These are phyloP conservation scores for Lophius piscatorius DNA, from an alignment of 2,113 vertebrate species.

Conservation along the genomic window DNA sequence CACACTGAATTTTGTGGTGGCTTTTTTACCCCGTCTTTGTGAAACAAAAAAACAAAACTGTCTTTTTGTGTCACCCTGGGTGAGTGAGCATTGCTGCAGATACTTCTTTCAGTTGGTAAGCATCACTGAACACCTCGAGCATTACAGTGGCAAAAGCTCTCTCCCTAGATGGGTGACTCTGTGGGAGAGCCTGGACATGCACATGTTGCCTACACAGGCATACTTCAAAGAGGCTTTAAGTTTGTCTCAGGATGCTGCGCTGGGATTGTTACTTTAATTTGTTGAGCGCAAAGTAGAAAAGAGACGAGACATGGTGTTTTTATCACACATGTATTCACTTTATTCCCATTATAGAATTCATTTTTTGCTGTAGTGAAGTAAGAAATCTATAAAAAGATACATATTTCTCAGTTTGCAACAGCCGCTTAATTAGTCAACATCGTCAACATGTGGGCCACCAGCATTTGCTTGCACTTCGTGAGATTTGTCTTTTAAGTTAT, in stretches of 20 bases:
- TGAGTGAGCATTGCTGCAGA: slow-evolving; percentile 37
- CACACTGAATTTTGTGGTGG: slow-evolving; percentile 7
- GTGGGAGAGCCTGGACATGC: slow-evolving; percentile 36
- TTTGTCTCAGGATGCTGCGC: slow-evolving; percentile 10
- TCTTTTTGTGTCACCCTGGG: slow-evolving; percentile 25
- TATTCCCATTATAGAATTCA: background rate
- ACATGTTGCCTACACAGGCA: slow-evolving; percentile 43
- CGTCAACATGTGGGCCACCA: slow-evolving; percentile 14
- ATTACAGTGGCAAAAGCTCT: slow-evolving; percentile 41
- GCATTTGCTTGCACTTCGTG: slow-evolving; percentile 14
- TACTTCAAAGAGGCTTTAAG: slow-evolving; percentile 47
- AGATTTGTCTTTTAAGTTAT: slow-evolving; percentile 25
- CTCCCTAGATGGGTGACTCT: slow-evolving; percentile 60
- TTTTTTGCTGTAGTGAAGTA: background rate
- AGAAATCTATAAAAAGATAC: background rate
- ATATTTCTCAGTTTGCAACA: slow-evolving; percentile 17
- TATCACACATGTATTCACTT: slow-evolving; percentile 8
- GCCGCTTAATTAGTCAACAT: slow-evolving; percentile 33
- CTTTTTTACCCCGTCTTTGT: slow-evolving; percentile 4
- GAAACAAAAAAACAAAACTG: background rate
- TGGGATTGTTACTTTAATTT: slow-evolving; percentile 22
- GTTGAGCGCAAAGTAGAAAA: slow-evolving; percentile 2
- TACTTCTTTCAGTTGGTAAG: slow-evolving; percentile 45
- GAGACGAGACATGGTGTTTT: slow-evolving; percentile 12
- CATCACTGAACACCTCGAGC: slow-evolving; percentile 25